Percentiles rank a stretch among this genome's conserved stretches.
These are phyloP conservation scores for Panorpa germanica DNA, from an alignment of 2,888 invertebrate genomes.

Conservation along the genomic window DNA sequence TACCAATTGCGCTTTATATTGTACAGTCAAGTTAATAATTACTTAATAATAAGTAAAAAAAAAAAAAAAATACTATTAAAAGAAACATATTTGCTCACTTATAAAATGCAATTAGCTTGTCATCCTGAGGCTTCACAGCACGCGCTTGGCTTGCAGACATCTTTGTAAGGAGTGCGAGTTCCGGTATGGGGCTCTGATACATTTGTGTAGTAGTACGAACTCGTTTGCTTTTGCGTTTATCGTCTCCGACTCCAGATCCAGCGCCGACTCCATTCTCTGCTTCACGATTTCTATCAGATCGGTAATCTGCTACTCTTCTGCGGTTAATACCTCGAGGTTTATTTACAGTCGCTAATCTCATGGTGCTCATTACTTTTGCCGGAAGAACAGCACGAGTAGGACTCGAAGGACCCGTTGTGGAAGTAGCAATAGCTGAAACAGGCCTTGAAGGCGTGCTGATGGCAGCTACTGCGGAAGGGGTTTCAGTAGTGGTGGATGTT, in stretches of 20 bases:
- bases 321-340: constrained; percentile 16
- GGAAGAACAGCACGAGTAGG: no score
- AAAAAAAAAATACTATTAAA: not conserved
- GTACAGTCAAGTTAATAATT: constrained; percentile 2
- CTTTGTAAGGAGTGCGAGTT: constrained; percentile 57
- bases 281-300: constrained; percentile 9
- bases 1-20: no score
- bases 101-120: constrained; percentile 72
- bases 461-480: no score
- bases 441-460: no score
- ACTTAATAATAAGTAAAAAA: constrained; percentile 2
- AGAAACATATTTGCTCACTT: constrained; percentile 34
- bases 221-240: constrained; percentile 14
- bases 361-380: no score
- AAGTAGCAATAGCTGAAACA: no score
- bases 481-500: no score
- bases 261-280: constrained; percentile 15
- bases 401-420: no score
- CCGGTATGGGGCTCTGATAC: constrained; percentile 68
- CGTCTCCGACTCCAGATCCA: constrained; percentile 13
- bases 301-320: constrained; percentile 1
- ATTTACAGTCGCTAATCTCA: constrained; percentile 14
- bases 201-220: constrained; percentile 32
- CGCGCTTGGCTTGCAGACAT: constrained; percentile 40
- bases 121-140: constrained; percentile 43